Conservation (phyloP, 2,113 vertebrate species). For the Corapipo altera region DNA sequence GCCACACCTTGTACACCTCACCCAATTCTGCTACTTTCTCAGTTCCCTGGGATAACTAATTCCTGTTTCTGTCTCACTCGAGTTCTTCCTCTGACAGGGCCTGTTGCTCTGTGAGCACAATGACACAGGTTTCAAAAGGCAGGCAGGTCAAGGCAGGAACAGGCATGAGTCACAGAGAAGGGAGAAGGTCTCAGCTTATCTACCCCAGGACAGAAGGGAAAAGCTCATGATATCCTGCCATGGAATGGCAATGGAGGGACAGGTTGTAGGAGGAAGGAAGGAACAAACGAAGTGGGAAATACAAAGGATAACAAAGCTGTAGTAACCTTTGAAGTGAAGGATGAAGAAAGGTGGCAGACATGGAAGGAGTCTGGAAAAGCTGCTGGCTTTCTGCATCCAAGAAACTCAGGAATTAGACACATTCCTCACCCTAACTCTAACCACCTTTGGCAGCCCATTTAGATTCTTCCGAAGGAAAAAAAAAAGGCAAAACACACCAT, state of each 20-base stretch:
- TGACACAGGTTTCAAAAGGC: background rate
- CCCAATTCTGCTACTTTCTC: background rate
- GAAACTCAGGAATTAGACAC: background rate
- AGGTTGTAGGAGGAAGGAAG: background rate
- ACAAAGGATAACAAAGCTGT: background rate
- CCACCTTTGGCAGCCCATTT: background rate
- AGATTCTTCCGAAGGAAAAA: background rate
- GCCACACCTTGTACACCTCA: background rate
- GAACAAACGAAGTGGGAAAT: background rate
- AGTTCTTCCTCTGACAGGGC: background rate
- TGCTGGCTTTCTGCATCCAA: background rate
- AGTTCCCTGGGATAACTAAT: background rate
- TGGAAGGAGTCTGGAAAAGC: background rate
- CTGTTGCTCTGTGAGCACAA: background rate
- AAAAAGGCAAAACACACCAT: background rate
- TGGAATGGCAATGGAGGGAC: background rate
- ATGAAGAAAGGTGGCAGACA: background rate
- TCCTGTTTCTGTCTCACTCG: accelerated
- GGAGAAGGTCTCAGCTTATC: background rate
- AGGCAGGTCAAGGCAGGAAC: background rate
- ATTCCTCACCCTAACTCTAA: background rate
- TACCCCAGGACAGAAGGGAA: background rate
- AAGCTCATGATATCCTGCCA: background rate
- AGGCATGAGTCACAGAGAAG: background rate
- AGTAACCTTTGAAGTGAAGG: background rate